These are phyloP conservation scores for Eubasilissa splendida DNA, from an alignment of 2,888 invertebrate species.

Conservation along the genomic window DNA sequence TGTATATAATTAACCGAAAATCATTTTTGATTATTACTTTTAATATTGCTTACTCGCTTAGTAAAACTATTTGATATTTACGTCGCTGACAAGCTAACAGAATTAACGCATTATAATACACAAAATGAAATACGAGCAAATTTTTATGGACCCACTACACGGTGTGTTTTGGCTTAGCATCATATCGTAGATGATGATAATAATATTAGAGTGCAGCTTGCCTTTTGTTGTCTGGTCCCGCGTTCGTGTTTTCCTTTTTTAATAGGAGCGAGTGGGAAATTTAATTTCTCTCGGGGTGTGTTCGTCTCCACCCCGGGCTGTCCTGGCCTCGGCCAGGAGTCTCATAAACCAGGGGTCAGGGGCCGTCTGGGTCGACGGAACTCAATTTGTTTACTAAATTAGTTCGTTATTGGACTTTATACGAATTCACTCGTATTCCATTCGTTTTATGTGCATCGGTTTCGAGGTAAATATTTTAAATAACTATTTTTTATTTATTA, in stretches of 20 bases:
- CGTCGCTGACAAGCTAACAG: too few species aligned
- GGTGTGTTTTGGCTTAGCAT: too few species aligned
- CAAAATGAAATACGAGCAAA: too few species aligned
- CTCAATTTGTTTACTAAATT: neutral
- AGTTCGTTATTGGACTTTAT: neutral
- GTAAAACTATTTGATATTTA: too few species aligned
- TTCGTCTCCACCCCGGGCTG: neutral
- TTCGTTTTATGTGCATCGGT: too few species aligned
- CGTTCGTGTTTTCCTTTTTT: neutral
- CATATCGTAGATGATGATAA: neutral
- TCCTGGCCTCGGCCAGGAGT: neutral
- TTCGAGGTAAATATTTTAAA: too few species aligned
- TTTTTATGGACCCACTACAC: too few species aligned
- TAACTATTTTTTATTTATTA: too few species aligned
- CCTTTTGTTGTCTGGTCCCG: neutral
- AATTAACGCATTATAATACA: too few species aligned
- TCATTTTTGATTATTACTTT: too few species aligned
- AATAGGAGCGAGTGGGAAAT: constrained; percentile 9
- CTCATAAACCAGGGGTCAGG: neutral
- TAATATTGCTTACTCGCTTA: too few species aligned
- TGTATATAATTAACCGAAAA: too few species aligned
- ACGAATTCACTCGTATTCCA: neutral
- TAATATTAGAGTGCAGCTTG: neutral
- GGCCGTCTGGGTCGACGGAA: neutral
- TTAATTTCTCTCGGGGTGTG: constrained; percentile 14